These are phyloP conservation scores for Urocynchramus pylzowi DNA, from an alignment of 2,113 vertebrate species.

Conservation along the genomic window DNA sequence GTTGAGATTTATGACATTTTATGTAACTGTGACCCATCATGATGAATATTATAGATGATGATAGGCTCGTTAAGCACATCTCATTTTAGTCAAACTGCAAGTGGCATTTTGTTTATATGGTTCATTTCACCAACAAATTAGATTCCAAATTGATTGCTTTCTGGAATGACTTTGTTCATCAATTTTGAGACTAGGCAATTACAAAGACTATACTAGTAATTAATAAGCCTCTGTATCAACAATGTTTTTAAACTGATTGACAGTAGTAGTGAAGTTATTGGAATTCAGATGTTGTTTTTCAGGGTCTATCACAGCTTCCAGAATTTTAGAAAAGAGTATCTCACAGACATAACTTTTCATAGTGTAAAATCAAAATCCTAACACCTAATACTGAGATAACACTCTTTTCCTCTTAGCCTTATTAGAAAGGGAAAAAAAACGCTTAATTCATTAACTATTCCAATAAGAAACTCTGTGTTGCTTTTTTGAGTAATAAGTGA, in stretches of 20 bases:
- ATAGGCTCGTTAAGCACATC: constrained; percentile 78
- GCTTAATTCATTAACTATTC: neutral
- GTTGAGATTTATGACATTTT: constrained; percentile 56
- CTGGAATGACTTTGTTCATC: constrained; percentile 79
- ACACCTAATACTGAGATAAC: neutral
- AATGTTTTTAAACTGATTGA: constrained; percentile 59
- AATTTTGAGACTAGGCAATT: constrained; percentile 73
- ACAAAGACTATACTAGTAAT: constrained; percentile 74
- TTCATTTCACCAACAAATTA: constrained; percentile 84
- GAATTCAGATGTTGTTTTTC: constrained; percentile 42
- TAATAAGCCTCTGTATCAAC: constrained; percentile 74
- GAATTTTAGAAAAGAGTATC: neutral
- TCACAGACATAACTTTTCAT: neutral
- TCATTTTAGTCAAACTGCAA: constrained; percentile 79
- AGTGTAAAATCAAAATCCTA: neutral
- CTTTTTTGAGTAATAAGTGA: neutral
- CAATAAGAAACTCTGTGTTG: neutral
- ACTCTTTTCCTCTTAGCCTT: neutral
- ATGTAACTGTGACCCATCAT: constrained; percentile 60
- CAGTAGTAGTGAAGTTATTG: constrained; percentile 37
- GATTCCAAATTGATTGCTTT: constrained; percentile 81
- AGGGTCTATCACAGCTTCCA: neutral
- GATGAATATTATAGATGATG: constrained; percentile 70
- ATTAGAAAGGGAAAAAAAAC: neutral
- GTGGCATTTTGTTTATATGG: constrained; percentile 82